Evolutionary conservation across 1,140 invertebrate genomes (phyloP), one percentile per base, ranked within the genome.

Genomic region (Mesaphorura yosii): DNA sequence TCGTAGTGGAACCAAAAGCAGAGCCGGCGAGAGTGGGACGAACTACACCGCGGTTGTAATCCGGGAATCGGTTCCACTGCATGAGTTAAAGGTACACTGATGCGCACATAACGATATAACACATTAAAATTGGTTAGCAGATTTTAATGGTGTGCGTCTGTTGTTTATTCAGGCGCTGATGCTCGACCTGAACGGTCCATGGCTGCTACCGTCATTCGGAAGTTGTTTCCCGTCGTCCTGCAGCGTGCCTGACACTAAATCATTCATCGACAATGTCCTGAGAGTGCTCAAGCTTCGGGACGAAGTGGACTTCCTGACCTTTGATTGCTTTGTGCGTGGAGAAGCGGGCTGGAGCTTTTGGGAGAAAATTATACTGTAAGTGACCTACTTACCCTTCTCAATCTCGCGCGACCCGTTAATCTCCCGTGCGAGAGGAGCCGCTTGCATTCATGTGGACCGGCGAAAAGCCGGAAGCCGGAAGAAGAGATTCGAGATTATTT

Each of bases 341-440:
- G 40, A 10, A 6, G 7, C 7, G 17, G 40, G 23, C 10, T 22
- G 17, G 40, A 22, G 17, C 7, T n/a, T 6, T 19, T 42, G 40
- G 40, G 40, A 42, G 10, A 42, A 19, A n/a, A 10, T 42, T 19
- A 42, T 42, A 19, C 17, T 42, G 40, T 42, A 42, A 19, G 6
- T 6, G 23, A 42, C 17, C 17, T 42, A 6, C 40, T 19, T 42
- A 73, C 53, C 50, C 69, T 15, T 62, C 49, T 27, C 25, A 68
- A 19, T 6, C 40, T 10, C 40, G 10, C 6, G 17, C 7, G 40
- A 19, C 40, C 6, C 6, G 6, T 6, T 42, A 19, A 19, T 17
- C 6, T 42, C 6, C 17, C 40, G 23, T 6, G 17, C n/a, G 6
- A 42, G 23, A 6, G 17, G 40, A 42, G 7, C 6, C 40, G 23